Evolutionary conservation across 2,113 vertebrate species (phyloP), one percentile per base, ranked within the genome.

Genomic region (Clupea harengus): DNA sequence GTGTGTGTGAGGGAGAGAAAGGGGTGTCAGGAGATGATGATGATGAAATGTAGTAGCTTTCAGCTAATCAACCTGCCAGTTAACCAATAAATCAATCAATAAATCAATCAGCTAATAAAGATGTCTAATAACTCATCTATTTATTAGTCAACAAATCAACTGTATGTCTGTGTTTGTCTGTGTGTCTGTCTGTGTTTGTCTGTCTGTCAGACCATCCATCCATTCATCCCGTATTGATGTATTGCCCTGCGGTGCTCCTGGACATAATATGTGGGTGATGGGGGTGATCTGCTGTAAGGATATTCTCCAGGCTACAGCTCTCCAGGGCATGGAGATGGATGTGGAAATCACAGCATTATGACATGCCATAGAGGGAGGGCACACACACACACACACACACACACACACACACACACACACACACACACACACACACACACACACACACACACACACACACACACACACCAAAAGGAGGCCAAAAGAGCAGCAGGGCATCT

Each of bases 341-440:
- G 18, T 57, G 54, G 18, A 20, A 57, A 57, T 22, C 18, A 57
- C 54, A 57, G 54, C 54, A 57, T 25, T 28, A 67, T 25, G 60
- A 25, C 60, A 25, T 28, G 60, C n/a, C 60, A 67, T 28, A 2
- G 25, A 28, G 67, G 32, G 8, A 39, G 49, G 10, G 80, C 32
- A 67, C 8, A 0, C 60, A 67, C 60, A 86, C 97, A 95, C 96
- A 97, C 98, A 99, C 52, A 96, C 25, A 50, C 83, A 44, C 89
- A 84, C 82, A 20, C 60, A 67, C 60, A 25, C 60, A 67, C 22
- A 67, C 60, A 57, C 52, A 57, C 17, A 22, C 18, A 57, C 18
- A 18, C 2, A 22, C 18, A 57, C 52, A 57, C 18, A 57, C 15
- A 57, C 17, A 86, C 52, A 1, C 25, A 87, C 85, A 88, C 0